Percentiles rank a stretch among this genome's conserved stretches.
Evolutionary conservation across 2,888 invertebrate genomes (phyloP).

Genomic region (Drosophila quinaria): DNA sequence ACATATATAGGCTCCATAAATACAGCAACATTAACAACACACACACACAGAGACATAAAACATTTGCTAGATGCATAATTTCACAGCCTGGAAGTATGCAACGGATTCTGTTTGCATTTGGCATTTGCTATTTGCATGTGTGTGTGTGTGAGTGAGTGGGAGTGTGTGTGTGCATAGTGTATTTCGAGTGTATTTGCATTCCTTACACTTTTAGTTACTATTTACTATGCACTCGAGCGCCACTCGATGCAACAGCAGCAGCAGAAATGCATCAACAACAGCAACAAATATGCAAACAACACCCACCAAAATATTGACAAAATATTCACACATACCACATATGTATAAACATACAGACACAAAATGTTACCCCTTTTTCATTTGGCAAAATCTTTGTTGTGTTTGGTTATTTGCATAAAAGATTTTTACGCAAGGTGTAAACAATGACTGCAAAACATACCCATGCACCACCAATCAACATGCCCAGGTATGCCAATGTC

Average conservation of each 20-base stretch:
- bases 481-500: conserved; percentile 56
- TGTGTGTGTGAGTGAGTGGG: not conserved
- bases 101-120: conserved; percentile 58
- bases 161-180: conserved; percentile 12
- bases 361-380: not conserved
- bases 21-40: conserved; percentile 15
- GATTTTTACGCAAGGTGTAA: conserved; percentile 65
- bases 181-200: conserved; percentile 66
- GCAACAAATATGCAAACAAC: conserved; percentile 54
- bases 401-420: conserved; percentile 58
- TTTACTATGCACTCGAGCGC: conserved; percentile 75
- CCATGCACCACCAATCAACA: conserved; percentile 6
- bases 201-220: conserved; percentile 80
- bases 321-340: conserved; percentile 35
- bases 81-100: conserved; percentile 67
- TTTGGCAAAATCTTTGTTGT: conserved; percentile 15
- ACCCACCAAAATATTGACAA: conserved; percentile 69
- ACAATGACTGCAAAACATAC: conserved; percentile 41
- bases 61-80: conserved; percentile 73
- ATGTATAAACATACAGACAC: not conserved
- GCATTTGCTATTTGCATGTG: conserved; percentile 53
- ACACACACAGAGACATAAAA: conserved; percentile 21
- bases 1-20: not conserved
- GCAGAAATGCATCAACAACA: conserved; percentile 60
- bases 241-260: conserved; percentile 49